phyloP scores from a whole-genome alignment of 2,113 vertebrate genomes.

The Craseonycteris thonglongyai region DNA sequence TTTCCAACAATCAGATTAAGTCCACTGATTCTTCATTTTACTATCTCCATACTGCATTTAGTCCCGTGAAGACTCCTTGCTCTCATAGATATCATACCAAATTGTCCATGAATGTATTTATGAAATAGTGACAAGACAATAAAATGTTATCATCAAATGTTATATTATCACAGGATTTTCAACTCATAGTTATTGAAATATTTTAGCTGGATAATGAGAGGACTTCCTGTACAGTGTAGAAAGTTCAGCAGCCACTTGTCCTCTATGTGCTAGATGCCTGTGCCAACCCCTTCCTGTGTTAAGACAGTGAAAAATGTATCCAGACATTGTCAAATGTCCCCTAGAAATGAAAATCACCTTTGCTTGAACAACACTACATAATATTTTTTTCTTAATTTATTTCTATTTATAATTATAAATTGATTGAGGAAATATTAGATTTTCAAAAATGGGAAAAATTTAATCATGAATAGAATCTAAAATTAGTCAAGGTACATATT shows the following conservation, averaged over 20 bases:
- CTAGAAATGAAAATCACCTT: neutral
- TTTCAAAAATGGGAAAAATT: neutral
- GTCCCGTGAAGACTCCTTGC: neutral
- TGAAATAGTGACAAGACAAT: neutral
- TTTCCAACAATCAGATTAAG: neutral
- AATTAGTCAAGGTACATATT: neutral
- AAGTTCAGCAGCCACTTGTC: fast-evolving
- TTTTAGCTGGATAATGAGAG: neutral
- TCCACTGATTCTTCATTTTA: neutral
- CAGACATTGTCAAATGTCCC: neutral
- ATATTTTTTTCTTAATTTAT: neutral
- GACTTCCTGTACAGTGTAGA: neutral
- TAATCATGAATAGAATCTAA: neutral
- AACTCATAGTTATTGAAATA: neutral
- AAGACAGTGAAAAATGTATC: neutral
- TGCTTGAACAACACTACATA: neutral
- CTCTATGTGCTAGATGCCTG: neutral
- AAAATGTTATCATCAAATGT: neutral
- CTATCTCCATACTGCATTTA: neutral
- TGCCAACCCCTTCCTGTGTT: neutral
- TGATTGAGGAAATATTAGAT: neutral
- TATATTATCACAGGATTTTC: neutral
- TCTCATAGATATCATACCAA: neutral
- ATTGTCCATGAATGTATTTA: neutral
- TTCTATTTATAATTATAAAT: neutral